These are phyloP conservation scores for Liodrosophila aerea DNA, from an alignment of 2,888 invertebrate genomes.

Conservation along the genomic window DNA sequence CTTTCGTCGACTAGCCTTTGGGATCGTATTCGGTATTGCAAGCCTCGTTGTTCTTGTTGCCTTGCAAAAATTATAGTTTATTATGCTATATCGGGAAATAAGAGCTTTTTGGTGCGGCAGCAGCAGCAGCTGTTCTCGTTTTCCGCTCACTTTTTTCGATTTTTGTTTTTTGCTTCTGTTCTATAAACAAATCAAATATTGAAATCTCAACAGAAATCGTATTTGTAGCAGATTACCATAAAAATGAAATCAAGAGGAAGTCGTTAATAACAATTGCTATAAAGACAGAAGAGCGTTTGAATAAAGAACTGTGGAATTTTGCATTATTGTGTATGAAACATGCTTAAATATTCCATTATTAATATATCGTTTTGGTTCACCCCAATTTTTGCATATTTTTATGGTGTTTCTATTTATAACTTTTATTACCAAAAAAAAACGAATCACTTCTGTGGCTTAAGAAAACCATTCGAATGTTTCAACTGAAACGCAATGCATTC, in stretches of 20 bases:
- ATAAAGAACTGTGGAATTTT: not conserved
- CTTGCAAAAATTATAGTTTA: constrained; percentile 59
- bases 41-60: constrained; percentile 23
- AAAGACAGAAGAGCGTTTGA: no score
- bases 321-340: no score
- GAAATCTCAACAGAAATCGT: constrained; percentile 5
- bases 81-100: constrained; percentile 55
- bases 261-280: no score
- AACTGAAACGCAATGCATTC: constrained; percentile 5
- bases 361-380: no score
- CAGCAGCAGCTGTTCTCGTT: constrained; percentile 22
- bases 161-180: constrained; percentile 20
- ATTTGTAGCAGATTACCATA: not conserved
- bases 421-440: not conserved
- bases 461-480: no score
- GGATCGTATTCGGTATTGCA: constrained; percentile 21
- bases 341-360: no score
- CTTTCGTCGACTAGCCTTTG: constrained; percentile 39
- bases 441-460: no score
- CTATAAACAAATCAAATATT: constrained; percentile 40
- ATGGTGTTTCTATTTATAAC: no score
- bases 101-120: constrained; percentile 44
- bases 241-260: not conserved
- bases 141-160: not conserved
- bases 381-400: no score